Evolutionary conservation across 1,140 invertebrate genomes (phyloP).

Genomic region (Drosophila obscura): DNA sequence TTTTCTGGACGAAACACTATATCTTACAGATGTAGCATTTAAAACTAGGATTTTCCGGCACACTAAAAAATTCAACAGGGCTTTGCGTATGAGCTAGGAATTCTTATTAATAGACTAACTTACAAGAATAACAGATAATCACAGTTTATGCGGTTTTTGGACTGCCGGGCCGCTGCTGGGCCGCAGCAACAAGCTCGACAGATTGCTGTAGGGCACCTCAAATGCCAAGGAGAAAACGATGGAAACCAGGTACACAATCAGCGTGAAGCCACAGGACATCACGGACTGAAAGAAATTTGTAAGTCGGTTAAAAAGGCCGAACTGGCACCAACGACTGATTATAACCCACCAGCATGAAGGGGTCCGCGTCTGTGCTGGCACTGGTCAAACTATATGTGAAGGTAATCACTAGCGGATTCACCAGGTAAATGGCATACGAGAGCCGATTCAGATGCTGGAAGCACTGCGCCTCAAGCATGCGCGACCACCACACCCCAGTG

Average conservation of each 20-base stretch:
- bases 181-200: slow-evolving; percentile 64
- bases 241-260: slow-evolving; percentile 74
- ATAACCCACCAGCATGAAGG: slow-evolving; percentile 69
- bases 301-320: slow-evolving; percentile 12
- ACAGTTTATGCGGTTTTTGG: slow-evolving; percentile 63
- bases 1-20: not conserved
- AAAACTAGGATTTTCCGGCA: not conserved
- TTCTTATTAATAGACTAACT: slow-evolving; percentile 44
- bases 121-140: slow-evolving; percentile 50
- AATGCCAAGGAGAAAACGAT: slow-evolving; percentile 78
- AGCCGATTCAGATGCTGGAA: slow-evolving; percentile 81
- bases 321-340: not conserved
- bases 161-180: slow-evolving; percentile 21
- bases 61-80: not conserved
- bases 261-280: slow-evolving; percentile 62
- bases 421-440: slow-evolving; percentile 78
- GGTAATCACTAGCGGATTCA: slow-evolving; percentile 79
- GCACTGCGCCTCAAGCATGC: slow-evolving; percentile 65
- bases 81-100: slow-evolving; percentile 27
- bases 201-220: slow-evolving; percentile 81
- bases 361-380: slow-evolving; percentile 72
- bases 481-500: slow-evolving; percentile 73
- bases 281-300: slow-evolving; percentile 52
- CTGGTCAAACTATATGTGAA: slow-evolving; percentile 68
- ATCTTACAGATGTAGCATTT: not conserved